A percentile compares a stretch with the other conserved stretches of the same genome.
phyloP scores from a whole-genome alignment of 2,888 invertebrate genomes.

The Tricholauxania praeusta region DNA sequence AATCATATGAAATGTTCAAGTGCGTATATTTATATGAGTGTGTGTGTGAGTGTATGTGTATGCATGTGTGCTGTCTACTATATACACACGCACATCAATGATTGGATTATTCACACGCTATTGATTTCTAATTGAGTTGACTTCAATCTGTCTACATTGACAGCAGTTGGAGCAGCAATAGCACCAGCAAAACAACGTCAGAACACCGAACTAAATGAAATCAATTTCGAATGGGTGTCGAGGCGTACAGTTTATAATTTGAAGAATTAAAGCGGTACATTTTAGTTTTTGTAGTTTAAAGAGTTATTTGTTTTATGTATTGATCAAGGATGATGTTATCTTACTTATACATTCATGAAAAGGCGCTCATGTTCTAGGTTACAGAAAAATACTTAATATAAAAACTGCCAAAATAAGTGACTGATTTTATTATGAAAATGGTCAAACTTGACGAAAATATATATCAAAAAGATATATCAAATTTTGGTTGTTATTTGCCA shows the following conservation, averaged over 20 bases:
- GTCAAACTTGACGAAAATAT: too few relatives aligned
- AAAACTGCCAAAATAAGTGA: too few relatives aligned
- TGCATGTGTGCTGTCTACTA: neutral
- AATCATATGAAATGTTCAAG: slow-evolving; percentile 30
- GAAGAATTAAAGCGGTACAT: neutral
- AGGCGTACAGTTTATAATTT: neutral
- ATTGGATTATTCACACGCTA: slow-evolving; percentile 68
- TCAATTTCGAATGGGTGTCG: neutral
- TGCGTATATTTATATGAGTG: slow-evolving; percentile 17
- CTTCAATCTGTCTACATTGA: slow-evolving; percentile 65
- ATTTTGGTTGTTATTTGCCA: too few relatives aligned
- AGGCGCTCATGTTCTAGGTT: too few relatives aligned
- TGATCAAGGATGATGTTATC: neutral
- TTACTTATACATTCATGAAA: too few relatives aligned
- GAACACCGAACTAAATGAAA: neutral
- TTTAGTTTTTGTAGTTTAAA: neutral
- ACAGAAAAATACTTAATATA: too few relatives aligned
- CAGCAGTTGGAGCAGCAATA: slow-evolving; percentile 51
- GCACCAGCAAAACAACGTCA: slow-evolving; percentile 18
- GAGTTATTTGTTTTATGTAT: neutral
- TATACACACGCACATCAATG: slow-evolving; percentile 42
- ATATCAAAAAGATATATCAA: too few relatives aligned
- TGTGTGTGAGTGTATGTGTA: neutral
- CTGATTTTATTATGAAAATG: too few relatives aligned
- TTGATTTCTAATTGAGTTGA: slow-evolving; percentile 69